phyloP scores from a whole-genome alignment of 2,113 vertebrate species.

The Lutjanus erythropterus region DNA sequence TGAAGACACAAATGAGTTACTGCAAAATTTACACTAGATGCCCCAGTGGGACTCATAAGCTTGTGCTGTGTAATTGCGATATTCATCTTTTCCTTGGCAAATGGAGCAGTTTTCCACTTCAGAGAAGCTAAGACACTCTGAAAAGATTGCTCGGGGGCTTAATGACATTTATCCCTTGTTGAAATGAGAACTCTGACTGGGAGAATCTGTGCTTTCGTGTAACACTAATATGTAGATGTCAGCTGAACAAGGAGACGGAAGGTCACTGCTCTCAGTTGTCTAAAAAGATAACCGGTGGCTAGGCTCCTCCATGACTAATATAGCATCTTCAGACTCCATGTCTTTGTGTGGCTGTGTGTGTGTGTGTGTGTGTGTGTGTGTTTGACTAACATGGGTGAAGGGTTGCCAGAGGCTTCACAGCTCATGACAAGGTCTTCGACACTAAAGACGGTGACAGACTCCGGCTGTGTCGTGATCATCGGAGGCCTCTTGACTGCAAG shows the following conservation, averaged over 20 bases:
- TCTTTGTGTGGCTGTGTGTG: constrained; percentile 16
- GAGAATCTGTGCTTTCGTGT: constrained; percentile 63
- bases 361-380: constrained; percentile 17
- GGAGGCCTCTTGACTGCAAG: constrained; percentile 78
- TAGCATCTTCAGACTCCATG: not conserved
- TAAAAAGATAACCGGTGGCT: constrained; percentile 29
- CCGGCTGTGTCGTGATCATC: constrained; percentile 75
- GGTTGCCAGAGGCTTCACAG: constrained; percentile 78
- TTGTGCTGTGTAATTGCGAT: constrained; percentile 63
- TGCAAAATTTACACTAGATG: constrained; percentile 39
- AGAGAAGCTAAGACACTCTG: constrained; percentile 60
- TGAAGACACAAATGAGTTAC: constrained; percentile 34
- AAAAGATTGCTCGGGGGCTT: constrained; percentile 68
- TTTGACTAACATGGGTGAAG: constrained; percentile 76
- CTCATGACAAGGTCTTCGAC: constrained; percentile 78
- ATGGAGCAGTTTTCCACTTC: constrained; percentile 61
- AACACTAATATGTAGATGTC: constrained; percentile 70
- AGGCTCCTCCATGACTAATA: constrained; percentile 11
- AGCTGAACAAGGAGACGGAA: constrained; percentile 67
- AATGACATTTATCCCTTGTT: constrained; percentile 76
- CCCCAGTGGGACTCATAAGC: constrained; percentile 29
- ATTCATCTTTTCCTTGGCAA: constrained; percentile 65
- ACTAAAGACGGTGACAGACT: constrained; percentile 77
- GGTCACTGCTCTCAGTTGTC: constrained; percentile 49
- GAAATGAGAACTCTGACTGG: constrained; percentile 62